Conservation (phyloP, 2,113 vertebrate species). For the Coracopsis vasa region DNA sequence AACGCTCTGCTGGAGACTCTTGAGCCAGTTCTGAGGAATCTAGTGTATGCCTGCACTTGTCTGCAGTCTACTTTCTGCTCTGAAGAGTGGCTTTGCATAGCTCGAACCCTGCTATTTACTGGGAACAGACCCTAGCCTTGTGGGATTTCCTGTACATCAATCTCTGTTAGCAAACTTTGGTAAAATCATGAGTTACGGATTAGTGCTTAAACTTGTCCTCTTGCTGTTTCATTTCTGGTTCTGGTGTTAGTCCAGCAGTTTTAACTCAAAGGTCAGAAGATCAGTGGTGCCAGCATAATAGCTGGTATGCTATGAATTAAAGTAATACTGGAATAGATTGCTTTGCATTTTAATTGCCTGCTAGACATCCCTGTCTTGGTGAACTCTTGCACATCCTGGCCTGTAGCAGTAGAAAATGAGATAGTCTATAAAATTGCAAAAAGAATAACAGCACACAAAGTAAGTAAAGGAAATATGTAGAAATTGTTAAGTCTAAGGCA, state of each 20-base stretch:
- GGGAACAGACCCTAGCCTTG: neutral
- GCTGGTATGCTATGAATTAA: neutral
- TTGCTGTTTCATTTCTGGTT: neutral
- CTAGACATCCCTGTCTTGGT: neutral
- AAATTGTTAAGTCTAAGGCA: neutral
- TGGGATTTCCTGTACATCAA: neutral
- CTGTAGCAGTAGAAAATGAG: neutral
- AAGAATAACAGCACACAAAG: neutral
- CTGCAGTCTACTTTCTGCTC: neutral
- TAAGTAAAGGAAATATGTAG: neutral
- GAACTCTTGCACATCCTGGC: neutral
- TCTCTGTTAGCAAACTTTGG: neutral
- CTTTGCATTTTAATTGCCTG: neutral
- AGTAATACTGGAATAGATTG: neutral
- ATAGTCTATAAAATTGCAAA: neutral
- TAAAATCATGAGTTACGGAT: neutral
- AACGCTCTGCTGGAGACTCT: neutral
- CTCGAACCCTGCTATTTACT: neutral
- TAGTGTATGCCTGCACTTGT: neutral
- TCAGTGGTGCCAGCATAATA: neutral
- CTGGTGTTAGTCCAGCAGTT: neutral
- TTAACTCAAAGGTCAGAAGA: neutral
- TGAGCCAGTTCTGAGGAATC: neutral
- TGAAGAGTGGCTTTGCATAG: rapidly evolving
- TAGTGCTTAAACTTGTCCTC: neutral